Conservation (phyloP, 2,113 vertebrate species). For the Oriolus oriolus region DNA sequence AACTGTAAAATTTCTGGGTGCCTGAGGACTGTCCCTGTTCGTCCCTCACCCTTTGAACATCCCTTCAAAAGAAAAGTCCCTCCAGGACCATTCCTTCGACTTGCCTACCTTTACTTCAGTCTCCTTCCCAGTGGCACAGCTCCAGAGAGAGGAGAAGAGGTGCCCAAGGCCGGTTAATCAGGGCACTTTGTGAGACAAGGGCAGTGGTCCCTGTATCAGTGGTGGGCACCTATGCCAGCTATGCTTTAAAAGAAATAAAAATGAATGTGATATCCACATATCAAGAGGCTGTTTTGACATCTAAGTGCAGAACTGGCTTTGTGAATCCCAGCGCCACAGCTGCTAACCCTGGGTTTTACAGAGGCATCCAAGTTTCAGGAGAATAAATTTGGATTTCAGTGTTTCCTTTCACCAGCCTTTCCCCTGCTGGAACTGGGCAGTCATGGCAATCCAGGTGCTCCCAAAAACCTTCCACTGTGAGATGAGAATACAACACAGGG, state of each 20-base stretch:
- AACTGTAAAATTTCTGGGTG: not conserved
- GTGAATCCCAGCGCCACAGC: not conserved
- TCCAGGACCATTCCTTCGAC: not conserved
- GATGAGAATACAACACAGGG: accelerated
- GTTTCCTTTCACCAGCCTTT: not conserved
- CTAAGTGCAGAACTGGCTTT: not conserved
- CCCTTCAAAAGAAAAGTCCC: not conserved
- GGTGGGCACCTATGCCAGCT: not conserved
- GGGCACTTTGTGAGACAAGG: not conserved
- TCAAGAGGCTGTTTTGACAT: not conserved
- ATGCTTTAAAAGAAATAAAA: not conserved
- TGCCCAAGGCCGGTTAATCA: not conserved
- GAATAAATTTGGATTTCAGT: not conserved
- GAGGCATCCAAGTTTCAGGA: not conserved
- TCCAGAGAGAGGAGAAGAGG: not conserved
- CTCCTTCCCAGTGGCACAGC: not conserved
- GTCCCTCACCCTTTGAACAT: not conserved
- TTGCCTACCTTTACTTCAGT: not conserved
- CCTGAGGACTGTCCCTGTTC: not conserved
- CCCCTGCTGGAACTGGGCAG: not conserved
- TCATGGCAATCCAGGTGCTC: not conserved
- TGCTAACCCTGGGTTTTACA: not conserved
- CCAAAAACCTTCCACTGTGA: not conserved
- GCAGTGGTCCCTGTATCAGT: not conserved
- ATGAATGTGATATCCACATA: accelerated